These are phyloP conservation scores for Heteronetta atricapilla DNA, from an alignment of 2,113 vertebrate species.

Conservation along the genomic window DNA sequence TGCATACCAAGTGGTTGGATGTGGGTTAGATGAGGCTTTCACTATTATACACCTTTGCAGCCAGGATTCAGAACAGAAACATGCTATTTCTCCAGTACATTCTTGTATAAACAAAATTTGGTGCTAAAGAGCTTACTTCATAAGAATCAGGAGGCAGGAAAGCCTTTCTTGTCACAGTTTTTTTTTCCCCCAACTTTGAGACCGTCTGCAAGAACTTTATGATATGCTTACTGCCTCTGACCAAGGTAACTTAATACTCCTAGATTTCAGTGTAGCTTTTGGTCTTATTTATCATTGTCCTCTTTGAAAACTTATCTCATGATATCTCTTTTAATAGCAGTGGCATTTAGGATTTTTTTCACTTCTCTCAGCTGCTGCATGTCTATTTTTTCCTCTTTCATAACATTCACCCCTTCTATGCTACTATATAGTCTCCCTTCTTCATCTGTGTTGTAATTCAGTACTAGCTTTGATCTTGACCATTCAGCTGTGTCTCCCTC, in stretches of 20 bases:
- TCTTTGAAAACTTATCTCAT: not conserved
- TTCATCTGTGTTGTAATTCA: not conserved
- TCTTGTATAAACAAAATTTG: not conserved
- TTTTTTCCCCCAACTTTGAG: not conserved
- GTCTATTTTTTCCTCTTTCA: not conserved
- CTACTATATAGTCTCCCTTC: not conserved
- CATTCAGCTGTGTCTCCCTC: not conserved
- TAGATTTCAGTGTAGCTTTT: not conserved
- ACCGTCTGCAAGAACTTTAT: not conserved
- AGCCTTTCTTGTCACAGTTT: not conserved
- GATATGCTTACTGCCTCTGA: not conserved
- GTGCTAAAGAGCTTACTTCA: not conserved
- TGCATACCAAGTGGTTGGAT: not conserved
- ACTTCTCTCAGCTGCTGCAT: not conserved
- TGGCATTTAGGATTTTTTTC: not conserved
- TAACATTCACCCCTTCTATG: not conserved
- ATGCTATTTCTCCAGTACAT: not conserved
- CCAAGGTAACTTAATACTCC: not conserved
- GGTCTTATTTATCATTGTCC: not conserved
- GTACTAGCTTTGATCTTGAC: conserved; percentile 27
- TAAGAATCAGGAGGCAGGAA: not conserved
- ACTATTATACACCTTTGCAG: not conserved
- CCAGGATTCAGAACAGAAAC: not conserved
- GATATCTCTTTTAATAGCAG: not conserved
- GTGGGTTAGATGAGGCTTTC: not conserved